These are phyloP conservation scores for Gibbula magus DNA, from an alignment of 2,888 invertebrate genomes.

Conservation along the genomic window DNA sequence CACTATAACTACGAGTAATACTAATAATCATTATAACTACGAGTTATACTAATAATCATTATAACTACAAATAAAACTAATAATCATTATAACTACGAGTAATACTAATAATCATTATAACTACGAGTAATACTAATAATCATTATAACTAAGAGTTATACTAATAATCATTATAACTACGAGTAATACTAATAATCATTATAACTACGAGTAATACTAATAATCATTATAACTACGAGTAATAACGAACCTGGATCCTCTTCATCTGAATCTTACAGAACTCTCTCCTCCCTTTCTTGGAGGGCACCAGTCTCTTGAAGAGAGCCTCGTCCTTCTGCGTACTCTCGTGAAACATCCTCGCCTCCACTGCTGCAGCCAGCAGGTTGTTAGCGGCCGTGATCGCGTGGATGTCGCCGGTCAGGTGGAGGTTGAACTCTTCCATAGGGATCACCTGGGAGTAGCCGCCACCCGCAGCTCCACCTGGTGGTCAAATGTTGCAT, in stretches of 20 bases:
- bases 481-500: constrained; percentile 69
- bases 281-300: constrained; percentile 84
- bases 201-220: no score
- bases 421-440: constrained; percentile 99
- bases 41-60: no score
- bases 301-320: constrained; percentile 91
- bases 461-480: constrained; percentile 98
- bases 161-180: no score
- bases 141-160: no score
- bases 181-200: no score
- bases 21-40: no score
- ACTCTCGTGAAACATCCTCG: constrained; percentile 95
- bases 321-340: constrained; percentile 90
- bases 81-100: no score
- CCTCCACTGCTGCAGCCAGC: constrained; percentile 97
- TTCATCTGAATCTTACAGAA: constrained; percentile 92
- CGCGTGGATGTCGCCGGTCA: constrained; percentile 98
- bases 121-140: no score
- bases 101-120: no score
- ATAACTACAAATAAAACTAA: no score
- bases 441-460: constrained; percentile 97
- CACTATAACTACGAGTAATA: no score
- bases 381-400: constrained; percentile 98
- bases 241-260: constrained; percentile 76
- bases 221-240: no score